phyloP scores from a whole-genome alignment of 2,888 invertebrate species.

The Coenonympha arcania region DNA sequence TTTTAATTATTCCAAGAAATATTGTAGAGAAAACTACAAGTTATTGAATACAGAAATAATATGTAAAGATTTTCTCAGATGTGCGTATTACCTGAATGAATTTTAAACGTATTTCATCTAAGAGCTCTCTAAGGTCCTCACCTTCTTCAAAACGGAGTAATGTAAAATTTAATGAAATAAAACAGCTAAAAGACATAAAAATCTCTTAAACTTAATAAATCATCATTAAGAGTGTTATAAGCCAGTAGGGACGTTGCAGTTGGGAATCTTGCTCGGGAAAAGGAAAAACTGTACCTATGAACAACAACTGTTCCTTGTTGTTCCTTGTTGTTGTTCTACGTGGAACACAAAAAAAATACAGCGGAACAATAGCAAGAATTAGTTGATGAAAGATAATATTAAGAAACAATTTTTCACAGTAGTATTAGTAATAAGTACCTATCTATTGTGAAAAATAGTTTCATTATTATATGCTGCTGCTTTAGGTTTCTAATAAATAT shows the following conservation, averaged over 20 bases:
- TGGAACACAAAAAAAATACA: conserved; percentile 64
- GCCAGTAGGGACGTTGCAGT: conserved; percentile 64
- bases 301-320: too few species aligned
- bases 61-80: background rate
- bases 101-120: conserved; percentile 41
- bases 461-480: too few species aligned
- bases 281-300: conserved; percentile 68
- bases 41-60: background rate
- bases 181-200: too few species aligned
- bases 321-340: too few species aligned
- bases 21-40: too few species aligned
- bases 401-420: background rate
- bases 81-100: conserved; percentile 36
- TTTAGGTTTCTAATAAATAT: too few species aligned
- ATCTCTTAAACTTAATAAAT: conserved; percentile 55
- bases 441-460: too few species aligned
- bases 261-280: conserved; percentile 63
- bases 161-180: conserved; percentile 39
- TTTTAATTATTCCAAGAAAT: too few species aligned
- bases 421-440: background rate
- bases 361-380: conserved; percentile 68
- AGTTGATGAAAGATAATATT: conserved; percentile 62
- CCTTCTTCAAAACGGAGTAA: conserved; percentile 33
- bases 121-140: conserved; percentile 38
- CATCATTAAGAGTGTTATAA: conserved; percentile 55